A percentile compares a stretch with the other conserved stretches of the same genome.
phyloP scores from a whole-genome alignment of 2,113 vertebrate species.

The Eudyptes chrysolophus region DNA sequence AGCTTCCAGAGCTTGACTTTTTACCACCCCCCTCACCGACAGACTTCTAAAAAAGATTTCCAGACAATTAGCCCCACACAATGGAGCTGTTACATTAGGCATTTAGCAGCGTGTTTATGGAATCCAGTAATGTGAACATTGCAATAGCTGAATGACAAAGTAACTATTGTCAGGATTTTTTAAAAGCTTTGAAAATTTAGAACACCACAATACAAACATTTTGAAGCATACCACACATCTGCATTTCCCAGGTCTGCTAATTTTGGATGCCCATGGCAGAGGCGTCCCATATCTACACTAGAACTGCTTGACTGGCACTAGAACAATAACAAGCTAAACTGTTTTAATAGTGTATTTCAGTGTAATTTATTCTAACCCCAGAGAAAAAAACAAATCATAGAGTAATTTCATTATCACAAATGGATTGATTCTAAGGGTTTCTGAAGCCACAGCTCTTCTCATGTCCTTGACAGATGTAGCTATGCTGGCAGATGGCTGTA shows the following conservation, averaged over 20 bases:
- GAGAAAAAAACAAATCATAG: neutral
- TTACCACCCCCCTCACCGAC: conserved; percentile 81
- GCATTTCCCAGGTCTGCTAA: neutral
- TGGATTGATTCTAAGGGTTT: neutral
- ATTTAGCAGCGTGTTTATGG: neutral
- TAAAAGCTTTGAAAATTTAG: neutral
- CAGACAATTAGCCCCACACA: conserved; percentile 23
- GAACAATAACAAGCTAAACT: neutral
- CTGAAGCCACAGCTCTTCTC: neutral
- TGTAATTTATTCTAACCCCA: neutral
- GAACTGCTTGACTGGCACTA: neutral
- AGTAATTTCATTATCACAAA: neutral
- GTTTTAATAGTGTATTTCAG: neutral
- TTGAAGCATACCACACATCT: neutral
- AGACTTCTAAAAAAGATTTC: conserved; percentile 79
- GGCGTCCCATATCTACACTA: neutral
- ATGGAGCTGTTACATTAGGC: neutral
- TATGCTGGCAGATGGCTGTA: neutral
- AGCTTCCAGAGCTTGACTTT: conserved; percentile 84
- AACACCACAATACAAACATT: neutral
- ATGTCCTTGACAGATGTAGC: neutral
- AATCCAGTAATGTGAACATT: neutral
- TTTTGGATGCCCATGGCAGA: neutral
- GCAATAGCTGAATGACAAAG: neutral
- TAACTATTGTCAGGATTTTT: neutral